These are phyloP conservation scores for Anagrus nilaparvatae DNA, from an alignment of 1,140 invertebrate species.

Conservation along the genomic window DNA sequence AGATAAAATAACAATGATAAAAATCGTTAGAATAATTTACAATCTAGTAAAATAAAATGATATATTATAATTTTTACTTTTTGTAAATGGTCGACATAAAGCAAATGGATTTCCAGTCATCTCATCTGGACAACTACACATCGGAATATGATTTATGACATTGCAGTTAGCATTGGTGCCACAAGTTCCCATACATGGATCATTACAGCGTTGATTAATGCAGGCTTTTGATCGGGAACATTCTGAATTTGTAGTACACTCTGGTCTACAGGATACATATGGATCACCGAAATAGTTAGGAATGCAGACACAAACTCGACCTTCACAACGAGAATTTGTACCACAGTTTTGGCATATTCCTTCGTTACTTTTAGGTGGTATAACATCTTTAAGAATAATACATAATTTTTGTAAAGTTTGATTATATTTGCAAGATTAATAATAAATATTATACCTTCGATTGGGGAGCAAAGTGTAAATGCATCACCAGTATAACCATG, in stretches of 20 bases:
- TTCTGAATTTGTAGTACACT: conserved; percentile 76
- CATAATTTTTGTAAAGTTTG: background rate
- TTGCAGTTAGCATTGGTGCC: conserved; percentile 62
- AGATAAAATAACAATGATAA: background rate
- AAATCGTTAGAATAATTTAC: background rate
- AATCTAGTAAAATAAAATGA: background rate
- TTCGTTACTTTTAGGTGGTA: conserved; percentile 42
- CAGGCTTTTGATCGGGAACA: conserved; percentile 66
- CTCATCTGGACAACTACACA: conserved; percentile 55
- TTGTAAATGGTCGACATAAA: conserved; percentile 43
- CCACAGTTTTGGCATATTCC: conserved; percentile 67
- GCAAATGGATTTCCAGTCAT: conserved; percentile 72
- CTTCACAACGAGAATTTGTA: conserved; percentile 58
- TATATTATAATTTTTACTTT: conserved; percentile 17
- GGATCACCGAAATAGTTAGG: conserved; percentile 67
- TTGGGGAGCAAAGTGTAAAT: conserved; percentile 46
- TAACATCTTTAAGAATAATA: background rate
- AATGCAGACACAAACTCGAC: conserved; percentile 63
- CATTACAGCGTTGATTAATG: conserved; percentile 59
- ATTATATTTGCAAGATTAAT: background rate
- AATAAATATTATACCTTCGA: conserved; percentile 22
- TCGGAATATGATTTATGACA: conserved; percentile 68
- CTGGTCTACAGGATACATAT: conserved; percentile 57
- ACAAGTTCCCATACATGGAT: conserved; percentile 70
- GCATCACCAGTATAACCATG: conserved; percentile 54